Conservation (phyloP, 1,140 invertebrate species). For the Diuraphis noxia region DNA sequence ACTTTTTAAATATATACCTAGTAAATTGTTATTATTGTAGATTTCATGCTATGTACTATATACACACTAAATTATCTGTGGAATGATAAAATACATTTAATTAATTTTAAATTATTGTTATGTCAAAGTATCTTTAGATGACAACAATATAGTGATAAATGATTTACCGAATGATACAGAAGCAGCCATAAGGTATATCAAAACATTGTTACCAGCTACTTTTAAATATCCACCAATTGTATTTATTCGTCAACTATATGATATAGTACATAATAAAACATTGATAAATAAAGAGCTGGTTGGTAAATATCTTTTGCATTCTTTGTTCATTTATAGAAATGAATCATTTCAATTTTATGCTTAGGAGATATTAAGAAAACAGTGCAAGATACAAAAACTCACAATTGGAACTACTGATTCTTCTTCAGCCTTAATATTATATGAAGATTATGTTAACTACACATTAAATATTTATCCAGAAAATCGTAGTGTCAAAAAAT, state of each 20-base stretch:
- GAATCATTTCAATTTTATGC: neutral
- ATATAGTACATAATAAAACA: slow-evolving; percentile 50
- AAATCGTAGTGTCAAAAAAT: slow-evolving; percentile 8
- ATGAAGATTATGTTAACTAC: slow-evolving; percentile 37
- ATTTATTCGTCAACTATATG: slow-evolving; percentile 47
- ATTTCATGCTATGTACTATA: neutral
- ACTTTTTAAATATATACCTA: neutral
- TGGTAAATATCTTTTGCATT: neutral
- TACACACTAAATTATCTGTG: neutral
- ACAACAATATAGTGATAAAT: neutral
- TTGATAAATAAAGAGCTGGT: slow-evolving; percentile 50
- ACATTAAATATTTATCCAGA: slow-evolving; percentile 17
- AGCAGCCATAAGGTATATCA: slow-evolving; percentile 48
- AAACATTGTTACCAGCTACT: neutral
- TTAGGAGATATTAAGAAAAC: slow-evolving; percentile 46
- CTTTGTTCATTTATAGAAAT: neutral
- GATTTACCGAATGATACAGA: slow-evolving; percentile 53
- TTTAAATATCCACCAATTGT: slow-evolving; percentile 47
- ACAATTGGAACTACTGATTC: slow-evolving; percentile 33
- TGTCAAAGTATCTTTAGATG: neutral
- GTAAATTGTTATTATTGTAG: neutral
- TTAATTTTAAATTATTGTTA: neutral
- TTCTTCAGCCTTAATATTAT: slow-evolving; percentile 35
- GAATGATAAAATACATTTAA: neutral
- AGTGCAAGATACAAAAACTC: slow-evolving; percentile 47